These are phyloP conservation scores for Umimayanthus chanpuru DNA, from an alignment of 92 coral and sea anemone genomes.

Conservation along the genomic window DNA sequence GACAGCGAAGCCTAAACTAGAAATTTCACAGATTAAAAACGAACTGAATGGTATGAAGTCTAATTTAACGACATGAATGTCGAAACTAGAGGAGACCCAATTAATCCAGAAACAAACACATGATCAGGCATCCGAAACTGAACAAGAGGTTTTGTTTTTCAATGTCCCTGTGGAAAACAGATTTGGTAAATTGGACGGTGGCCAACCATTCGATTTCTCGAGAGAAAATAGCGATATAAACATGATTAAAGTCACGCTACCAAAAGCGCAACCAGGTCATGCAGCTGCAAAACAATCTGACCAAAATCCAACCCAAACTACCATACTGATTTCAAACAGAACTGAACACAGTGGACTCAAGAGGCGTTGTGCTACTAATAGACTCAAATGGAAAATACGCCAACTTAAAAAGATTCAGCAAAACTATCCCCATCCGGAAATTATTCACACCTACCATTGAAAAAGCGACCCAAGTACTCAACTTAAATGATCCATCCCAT, in stretches of 20 bases:
- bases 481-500: slow-evolving; percentile 7
- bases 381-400: slow-evolving; percentile 52
- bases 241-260: background rate
- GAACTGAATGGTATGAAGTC: background rate
- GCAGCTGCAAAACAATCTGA: slow-evolving; percentile 13
- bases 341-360: background rate
- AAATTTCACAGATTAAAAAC: background rate
- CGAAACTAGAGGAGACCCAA: slow-evolving; percentile 6
- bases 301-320: background rate
- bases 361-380: slow-evolving; percentile 6
- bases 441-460: slow-evolving; percentile 10
- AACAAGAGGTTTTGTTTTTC: background rate
- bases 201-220: background rate
- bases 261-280: background rate
- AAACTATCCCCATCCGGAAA: background rate
- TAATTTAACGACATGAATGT: background rate
- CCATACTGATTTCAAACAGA: background rate
- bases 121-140: slow-evolving; percentile 12
- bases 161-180: slow-evolving; percentile 20
- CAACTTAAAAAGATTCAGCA: background rate
- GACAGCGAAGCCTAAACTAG: background rate
- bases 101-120: slow-evolving; percentile 3
- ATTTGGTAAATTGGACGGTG: slow-evolving; percentile 10
- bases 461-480: slow-evolving; percentile 5
- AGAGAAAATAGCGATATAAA: background rate